These are phyloP conservation scores for Harpagus bidentatus DNA, from an alignment of 2,113 vertebrate genomes.

Conservation along the genomic window DNA sequence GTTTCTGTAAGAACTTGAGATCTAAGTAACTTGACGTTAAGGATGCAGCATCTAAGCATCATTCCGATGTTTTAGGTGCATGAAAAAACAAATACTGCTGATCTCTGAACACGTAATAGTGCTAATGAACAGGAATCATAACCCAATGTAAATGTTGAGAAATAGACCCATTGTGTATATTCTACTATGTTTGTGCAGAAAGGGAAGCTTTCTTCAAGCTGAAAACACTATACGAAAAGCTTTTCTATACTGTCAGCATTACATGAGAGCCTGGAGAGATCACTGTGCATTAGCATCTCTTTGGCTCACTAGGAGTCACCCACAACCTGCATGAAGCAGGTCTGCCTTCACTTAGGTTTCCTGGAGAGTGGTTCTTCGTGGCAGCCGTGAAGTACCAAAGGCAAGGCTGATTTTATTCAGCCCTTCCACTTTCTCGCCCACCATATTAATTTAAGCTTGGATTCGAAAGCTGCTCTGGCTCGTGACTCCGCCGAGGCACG, in stretches of 20 bases:
- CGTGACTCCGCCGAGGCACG: background rate
- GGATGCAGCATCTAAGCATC: background rate
- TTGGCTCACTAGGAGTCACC: background rate
- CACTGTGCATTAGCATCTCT: accelerated
- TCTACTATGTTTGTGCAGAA: background rate
- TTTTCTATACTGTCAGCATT: background rate
- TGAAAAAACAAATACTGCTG: background rate
- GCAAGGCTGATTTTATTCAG: background rate
- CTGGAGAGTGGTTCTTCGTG: background rate
- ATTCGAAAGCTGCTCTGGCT: background rate
- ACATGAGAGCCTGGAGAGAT: background rate
- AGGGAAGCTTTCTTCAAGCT: background rate
- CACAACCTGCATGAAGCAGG: background rate
- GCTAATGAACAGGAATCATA: background rate
- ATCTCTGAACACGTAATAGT: background rate
- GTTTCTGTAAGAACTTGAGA: background rate
- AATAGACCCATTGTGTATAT: background rate
- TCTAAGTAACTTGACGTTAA: background rate
- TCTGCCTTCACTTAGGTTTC: background rate
- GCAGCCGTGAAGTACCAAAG: background rate
- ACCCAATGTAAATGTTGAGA: background rate
- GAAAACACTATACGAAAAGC: background rate
- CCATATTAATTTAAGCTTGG: background rate
- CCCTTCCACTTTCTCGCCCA: background rate
- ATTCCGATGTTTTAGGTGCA: background rate